Base-by-base conservation (phyloP, 2,113 vertebrate genomes). In the Leucopsar rothschildi region DNA sequence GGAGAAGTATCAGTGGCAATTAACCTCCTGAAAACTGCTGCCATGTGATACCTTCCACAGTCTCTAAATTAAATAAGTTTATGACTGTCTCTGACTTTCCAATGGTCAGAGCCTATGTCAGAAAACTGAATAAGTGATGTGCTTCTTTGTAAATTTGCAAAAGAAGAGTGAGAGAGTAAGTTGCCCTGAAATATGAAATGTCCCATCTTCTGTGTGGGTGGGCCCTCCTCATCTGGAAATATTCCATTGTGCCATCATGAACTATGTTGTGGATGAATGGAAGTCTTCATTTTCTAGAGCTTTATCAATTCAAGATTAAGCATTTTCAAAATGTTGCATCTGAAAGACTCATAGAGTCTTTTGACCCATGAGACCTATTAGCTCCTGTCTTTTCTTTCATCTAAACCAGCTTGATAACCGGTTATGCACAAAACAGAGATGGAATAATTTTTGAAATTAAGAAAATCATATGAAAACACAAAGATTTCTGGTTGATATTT, bases 391-490 rank as follows among this genome's bases (percentile, higher is more conserved):
- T 89, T 66, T 85, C 28, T 89, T 63, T 84, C 23, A 24, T 72
- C 53, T 71, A 42, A 64, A 69, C 5, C 11, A 68, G 24, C 29
- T 29, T 77, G 39, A 52, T 76, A 59, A 14, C 15, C 27, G 50
- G 8, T 73, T 73, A 82, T 65, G 15, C 1, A 0, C 7, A 53
- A 12, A 56, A 61, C 17, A 87, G 13, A 69, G 53, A 68, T 23
- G 15, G 23, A 97, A 93, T 91, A 37, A 91, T 16, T 56, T 95
- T 95, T 95, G 76, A 64, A 88, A 86, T 95, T 96, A 96, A 92
- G 88, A 95, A 97, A 95, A 94, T 64, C 37, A 31, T 49, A 87
- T 17, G 49, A 1, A 25, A 73, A 49, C 16, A 15, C n/a, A 20
- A 33, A 83, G 59, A 66, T 80, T 88, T 79, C 11, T 84, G 66